phyloP scores from a whole-genome alignment of 1,140 invertebrate genomes.

The Anastrepha ludens region DNA sequence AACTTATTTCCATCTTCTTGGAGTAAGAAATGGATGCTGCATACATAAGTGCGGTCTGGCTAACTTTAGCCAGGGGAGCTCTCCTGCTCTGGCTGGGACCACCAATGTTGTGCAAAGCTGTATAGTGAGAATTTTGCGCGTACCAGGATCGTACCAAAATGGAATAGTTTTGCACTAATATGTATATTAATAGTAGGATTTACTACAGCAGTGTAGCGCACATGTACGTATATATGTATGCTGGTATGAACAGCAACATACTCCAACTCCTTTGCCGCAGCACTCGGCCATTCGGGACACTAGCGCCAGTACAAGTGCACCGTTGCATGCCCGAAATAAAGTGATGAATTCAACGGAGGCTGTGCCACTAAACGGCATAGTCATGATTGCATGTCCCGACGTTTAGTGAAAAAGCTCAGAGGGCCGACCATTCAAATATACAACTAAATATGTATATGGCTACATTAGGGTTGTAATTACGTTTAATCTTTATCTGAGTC shows the following conservation, averaged over 20 bases:
- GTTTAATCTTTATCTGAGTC: neutral
- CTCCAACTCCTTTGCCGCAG: neutral
- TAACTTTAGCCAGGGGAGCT: no score
- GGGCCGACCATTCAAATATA: conserved; percentile 16
- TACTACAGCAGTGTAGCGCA: neutral
- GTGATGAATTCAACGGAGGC: conserved; percentile 23
- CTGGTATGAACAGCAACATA: neutral
- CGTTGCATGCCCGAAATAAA: neutral
- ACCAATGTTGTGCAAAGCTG: no score
- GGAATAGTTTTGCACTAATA: neutral
- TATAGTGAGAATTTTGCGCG: no score
- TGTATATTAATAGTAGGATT: no score
- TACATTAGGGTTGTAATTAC: neutral
- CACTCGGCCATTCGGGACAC: neutral
- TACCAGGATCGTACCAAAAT: neutral
- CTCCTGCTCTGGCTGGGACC: no score
- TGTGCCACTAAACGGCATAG: conserved; percentile 30
- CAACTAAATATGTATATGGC: no score
- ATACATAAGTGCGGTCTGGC: no score
- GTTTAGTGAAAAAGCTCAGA: conserved; percentile 28
- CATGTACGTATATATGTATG: neutral
- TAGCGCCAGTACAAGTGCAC: conserved; percentile 35
- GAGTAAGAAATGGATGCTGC: no score
- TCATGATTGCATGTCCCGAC: conserved; percentile 5
- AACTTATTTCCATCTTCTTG: no score